Evolutionary conservation across 2,797 vertebrate genomes (phyloP).

Genomic region (Petrocephalus schoutedeni): DNA sequence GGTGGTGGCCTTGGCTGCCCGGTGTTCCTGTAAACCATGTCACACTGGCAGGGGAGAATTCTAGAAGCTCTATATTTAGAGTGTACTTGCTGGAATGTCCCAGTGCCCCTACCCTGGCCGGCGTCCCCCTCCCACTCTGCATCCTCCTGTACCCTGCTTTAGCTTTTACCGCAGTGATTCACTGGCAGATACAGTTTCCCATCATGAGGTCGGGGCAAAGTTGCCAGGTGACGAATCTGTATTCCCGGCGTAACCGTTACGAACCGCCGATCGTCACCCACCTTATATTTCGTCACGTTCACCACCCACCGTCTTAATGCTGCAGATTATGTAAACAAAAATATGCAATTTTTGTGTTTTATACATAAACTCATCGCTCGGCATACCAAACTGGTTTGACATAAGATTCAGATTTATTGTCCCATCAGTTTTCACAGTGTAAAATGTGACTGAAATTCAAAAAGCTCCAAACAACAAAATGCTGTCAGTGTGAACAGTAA

Average conservation of each 20-base stretch:
- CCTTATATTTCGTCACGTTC: not conserved
- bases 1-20: not conserved
- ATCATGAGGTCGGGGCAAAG: not conserved
- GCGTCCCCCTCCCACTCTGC: conserved; percentile 7
- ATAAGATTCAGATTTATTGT: not conserved
- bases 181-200: not conserved
- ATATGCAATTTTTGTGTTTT: too few species aligned
- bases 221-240: not conserved
- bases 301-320: not conserved
- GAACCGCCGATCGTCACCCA: not conserved
- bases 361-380: not conserved
- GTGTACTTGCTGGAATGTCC: conserved; percentile 21
- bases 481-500: not conserved
- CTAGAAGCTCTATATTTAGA: conserved; percentile 27
- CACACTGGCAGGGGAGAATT: conserved; percentile 20
- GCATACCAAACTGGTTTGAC: not conserved
- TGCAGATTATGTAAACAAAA: not conserved
- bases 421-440: not conserved
- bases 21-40: conserved; percentile 13
- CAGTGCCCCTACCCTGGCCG: not conserved
- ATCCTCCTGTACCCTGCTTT: not conserved
- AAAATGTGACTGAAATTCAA: not conserved
- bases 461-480: not conserved
- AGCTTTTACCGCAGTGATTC: conserved; percentile 11
- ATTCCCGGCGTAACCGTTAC: not conserved